Conservation (phyloP, 2,113 vertebrate species). For the Halcyon senegalensis region DNA sequence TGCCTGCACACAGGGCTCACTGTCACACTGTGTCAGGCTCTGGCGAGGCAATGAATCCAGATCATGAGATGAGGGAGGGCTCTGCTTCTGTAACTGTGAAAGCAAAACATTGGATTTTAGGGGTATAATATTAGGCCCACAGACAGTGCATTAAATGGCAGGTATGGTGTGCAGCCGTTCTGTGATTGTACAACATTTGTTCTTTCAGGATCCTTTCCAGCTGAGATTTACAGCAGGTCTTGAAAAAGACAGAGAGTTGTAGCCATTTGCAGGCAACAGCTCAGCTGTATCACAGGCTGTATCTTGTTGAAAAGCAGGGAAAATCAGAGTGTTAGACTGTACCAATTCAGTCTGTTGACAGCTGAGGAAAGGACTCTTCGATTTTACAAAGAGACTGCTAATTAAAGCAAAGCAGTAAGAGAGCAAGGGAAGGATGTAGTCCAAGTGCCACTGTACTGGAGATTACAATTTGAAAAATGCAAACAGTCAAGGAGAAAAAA, state of each 20-base stretch:
- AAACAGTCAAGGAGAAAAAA: neutral
- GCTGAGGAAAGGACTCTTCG: neutral
- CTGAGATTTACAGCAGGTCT: neutral
- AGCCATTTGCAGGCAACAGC: neutral
- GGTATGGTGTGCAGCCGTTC: neutral
- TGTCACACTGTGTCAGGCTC: fast-evolving
- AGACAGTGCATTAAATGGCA: neutral
- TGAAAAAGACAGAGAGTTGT: neutral
- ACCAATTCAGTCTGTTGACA: neutral
- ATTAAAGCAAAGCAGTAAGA: neutral
- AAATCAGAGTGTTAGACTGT: neutral
- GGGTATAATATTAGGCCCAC: neutral
- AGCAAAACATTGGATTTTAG: neutral
- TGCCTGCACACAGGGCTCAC: neutral
- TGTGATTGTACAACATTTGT: neutral
- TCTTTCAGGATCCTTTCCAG: neutral
- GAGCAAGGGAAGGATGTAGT: neutral
- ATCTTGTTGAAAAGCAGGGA: neutral
- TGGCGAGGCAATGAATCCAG: neutral
- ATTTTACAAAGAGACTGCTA: neutral
- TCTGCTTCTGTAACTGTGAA: neutral
- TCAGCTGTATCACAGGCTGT: neutral
- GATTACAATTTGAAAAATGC: neutral
- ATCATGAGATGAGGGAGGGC: neutral
- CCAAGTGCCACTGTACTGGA: neutral